Evolutionary conservation across 2,113 vertebrate species (phyloP).

Genomic region (Cebidichthys violaceus): DNA sequence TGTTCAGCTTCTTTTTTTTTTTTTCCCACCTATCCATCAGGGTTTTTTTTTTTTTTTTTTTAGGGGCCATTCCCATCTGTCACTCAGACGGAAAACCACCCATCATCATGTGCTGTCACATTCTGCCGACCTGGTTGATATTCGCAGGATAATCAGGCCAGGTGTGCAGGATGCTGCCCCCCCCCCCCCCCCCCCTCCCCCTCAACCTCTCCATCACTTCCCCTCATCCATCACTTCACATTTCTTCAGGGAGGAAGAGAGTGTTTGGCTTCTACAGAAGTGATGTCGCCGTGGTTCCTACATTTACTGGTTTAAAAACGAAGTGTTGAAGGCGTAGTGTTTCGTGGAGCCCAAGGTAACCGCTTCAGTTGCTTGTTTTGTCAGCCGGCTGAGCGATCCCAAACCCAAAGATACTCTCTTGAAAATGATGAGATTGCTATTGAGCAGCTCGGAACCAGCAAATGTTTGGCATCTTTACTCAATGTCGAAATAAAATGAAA

Average conservation of each 20-base stretch:
- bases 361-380: not conserved
- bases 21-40: slow-evolving; percentile 39
- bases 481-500: not conserved
- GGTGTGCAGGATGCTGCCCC: slow-evolving; percentile 30
- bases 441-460: not conserved
- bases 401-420: not conserved
- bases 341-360: not conserved
- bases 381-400: not conserved
- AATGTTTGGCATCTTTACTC: not conserved
- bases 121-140: slow-evolving; percentile 43
- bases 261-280: slow-evolving; percentile 11
- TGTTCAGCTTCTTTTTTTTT: slow-evolving; percentile 20
- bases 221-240: slow-evolving; percentile 9
- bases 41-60: slow-evolving; percentile 20
- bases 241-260: slow-evolving; percentile 20
- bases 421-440: not conserved
- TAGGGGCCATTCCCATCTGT: slow-evolving; percentile 35
- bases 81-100: slow-evolving; percentile 58
- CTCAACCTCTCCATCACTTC: slow-evolving; percentile 30
- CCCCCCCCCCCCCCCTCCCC: not conserved
- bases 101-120: slow-evolving; percentile 40
- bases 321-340: not conserved
- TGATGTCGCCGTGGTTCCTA: not conserved
- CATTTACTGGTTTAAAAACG: not conserved
- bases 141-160: slow-evolving; percentile 49